phyloP scores from a whole-genome alignment of 1,140 invertebrate genomes.

The Drosophila melanogaster region DNA sequence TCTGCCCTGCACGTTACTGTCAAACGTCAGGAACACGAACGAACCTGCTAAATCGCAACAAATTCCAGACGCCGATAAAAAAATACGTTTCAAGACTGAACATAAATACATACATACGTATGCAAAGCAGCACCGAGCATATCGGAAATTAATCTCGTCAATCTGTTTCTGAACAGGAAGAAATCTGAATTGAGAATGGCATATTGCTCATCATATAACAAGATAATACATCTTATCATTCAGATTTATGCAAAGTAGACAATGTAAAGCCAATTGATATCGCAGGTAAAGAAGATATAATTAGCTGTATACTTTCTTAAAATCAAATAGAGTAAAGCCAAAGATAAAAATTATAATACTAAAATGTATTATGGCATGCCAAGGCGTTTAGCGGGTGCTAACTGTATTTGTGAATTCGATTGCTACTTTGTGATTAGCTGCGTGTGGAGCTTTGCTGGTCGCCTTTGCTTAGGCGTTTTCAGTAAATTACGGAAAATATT shows the following conservation, averaged over 20 bases:
- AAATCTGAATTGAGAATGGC: neutral
- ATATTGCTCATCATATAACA: neutral
- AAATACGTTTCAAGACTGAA: neutral
- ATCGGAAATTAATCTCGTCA: neutral
- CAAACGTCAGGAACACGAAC: slow-evolving; percentile 28
- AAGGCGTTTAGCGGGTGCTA: neutral
- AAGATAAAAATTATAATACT: too few relatives aligned
- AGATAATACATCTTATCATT: too few relatives aligned
- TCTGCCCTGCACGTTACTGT: slow-evolving; percentile 31
- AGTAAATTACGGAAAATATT: slow-evolving; percentile 9
- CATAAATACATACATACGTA: neutral
- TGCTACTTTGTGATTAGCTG: neutral
- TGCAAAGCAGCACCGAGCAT: neutral
- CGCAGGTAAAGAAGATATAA: neutral
- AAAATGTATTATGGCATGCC: too few relatives aligned
- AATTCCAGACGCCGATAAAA: slow-evolving; percentile 15
- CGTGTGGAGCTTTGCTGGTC: slow-evolving; percentile 3
- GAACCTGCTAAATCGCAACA: slow-evolving; percentile 14
- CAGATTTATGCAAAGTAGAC: too few relatives aligned
- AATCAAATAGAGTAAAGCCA: too few relatives aligned
- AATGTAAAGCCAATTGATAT: neutral
- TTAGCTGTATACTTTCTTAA: too few relatives aligned
- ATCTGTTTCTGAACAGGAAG: neutral
- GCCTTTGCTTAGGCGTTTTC: slow-evolving; percentile 8
- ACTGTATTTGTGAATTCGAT: neutral